Evolutionary conservation across 2,113 vertebrate species (phyloP).

Genomic region (Peromyscus leucopus): DNA sequence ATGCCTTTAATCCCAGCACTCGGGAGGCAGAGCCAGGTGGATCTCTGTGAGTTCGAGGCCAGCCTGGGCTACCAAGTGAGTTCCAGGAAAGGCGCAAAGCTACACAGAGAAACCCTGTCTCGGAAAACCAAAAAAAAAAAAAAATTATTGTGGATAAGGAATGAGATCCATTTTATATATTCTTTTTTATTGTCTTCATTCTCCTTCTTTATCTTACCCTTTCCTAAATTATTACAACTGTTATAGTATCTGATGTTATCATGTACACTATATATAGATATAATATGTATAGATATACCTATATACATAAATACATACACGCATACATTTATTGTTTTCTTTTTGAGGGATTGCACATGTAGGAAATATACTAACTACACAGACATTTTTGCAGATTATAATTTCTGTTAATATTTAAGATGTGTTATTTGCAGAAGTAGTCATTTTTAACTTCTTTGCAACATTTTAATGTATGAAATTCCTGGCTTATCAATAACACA

Average conservation of each 20-base stretch:
- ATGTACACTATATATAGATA: neutral
- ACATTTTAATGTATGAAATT: neutral
- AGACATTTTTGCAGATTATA: neutral
- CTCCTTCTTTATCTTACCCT: neutral
- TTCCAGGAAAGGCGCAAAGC: too few species aligned
- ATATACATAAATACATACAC: neutral
- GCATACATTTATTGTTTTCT: neutral
- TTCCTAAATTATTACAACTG: neutral
- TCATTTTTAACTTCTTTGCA: neutral
- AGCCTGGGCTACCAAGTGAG: too few species aligned
- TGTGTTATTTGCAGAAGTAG: neutral
- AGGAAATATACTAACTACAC: neutral
- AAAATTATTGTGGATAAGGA: neutral
- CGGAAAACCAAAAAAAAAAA: too few species aligned
- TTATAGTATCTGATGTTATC: neutral
- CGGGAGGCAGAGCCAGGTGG: too few species aligned
- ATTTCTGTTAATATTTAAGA: neutral
- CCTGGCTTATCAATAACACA: neutral
- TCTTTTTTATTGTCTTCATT: neutral
- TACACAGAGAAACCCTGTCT: too few species aligned
- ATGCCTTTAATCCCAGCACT: too few species aligned
- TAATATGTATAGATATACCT: neutral
- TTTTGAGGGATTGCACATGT: neutral
- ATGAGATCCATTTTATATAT: neutral
- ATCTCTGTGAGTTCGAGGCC: too few species aligned